Evolutionary conservation across 1,140 invertebrate species (phyloP).

Genomic region (Philopotamus ludificatus): DNA sequence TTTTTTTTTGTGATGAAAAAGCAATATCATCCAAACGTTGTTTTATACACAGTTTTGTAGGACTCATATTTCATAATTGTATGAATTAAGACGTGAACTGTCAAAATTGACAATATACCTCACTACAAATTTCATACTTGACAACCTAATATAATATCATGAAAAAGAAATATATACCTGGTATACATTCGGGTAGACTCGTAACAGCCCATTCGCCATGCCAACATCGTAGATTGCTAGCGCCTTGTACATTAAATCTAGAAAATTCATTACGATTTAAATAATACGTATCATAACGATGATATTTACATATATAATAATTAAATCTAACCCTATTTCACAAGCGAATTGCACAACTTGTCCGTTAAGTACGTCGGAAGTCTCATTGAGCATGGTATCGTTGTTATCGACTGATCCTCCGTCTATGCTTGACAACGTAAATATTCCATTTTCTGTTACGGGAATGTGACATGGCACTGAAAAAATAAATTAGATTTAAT

Average conservation of each 20-base stretch:
- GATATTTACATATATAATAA: not conserved
- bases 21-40: too few relatives aligned
- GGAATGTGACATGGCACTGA: conserved; percentile 69
- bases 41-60: too few relatives aligned
- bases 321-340: conserved; percentile 56
- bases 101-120: too few relatives aligned
- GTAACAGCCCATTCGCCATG: conserved; percentile 76
- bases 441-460: conserved; percentile 63
- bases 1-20: too few relatives aligned
- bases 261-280: conserved; percentile 6
- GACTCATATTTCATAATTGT: too few relatives aligned
- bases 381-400: conserved; percentile 57
- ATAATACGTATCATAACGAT: not conserved
- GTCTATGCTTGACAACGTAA: conserved; percentile 55
- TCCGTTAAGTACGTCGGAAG: conserved; percentile 60
- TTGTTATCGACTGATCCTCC: conserved; percentile 46
- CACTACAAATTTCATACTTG: too few relatives aligned
- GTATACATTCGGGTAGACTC: conserved; percentile 72
- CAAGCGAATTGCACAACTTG: conserved; percentile 67
- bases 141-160: too few relatives aligned
- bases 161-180: conserved; percentile 62
- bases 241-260: conserved; percentile 66
- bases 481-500: conserved; percentile 35
- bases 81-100: too few relatives aligned
- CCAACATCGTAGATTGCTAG: conserved; percentile 70